Conservation (phyloP, 2,888 invertebrate genomes). For the Dermolepida albohirtum region DNA sequence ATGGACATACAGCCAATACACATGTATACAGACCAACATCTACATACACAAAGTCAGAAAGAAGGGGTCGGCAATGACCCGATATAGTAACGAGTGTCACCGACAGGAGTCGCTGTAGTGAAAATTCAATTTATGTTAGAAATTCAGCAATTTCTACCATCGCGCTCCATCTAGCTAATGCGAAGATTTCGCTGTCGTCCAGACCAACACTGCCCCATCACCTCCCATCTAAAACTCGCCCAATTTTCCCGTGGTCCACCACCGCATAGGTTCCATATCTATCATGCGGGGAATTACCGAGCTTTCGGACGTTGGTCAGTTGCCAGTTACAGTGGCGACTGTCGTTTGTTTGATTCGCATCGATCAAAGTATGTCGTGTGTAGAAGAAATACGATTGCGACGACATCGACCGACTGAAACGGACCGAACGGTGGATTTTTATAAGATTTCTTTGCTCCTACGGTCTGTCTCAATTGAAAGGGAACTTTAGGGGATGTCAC, state of each 20-base stretch:
- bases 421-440: no score
- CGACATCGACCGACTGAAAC: no score
- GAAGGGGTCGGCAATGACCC: not conserved
- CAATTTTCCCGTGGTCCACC: slow-evolving; percentile 44
- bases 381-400: no score
- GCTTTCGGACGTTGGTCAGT: slow-evolving; percentile 63
- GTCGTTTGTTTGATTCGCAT: slow-evolving; percentile 56
- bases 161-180: slow-evolving; percentile 63
- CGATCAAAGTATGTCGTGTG: slow-evolving; percentile 49
- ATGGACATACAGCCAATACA: no score
- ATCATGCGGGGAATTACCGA: slow-evolving; percentile 63
- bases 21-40: no score
- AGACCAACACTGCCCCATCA: slow-evolving; percentile 7
- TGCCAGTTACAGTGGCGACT: slow-evolving; percentile 62
- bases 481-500: no score
- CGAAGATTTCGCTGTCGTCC: slow-evolving; percentile 53
- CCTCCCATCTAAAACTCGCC: not conserved
- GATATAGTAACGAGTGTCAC: slow-evolving; percentile 40
- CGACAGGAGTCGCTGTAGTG: slow-evolving; percentile 59
- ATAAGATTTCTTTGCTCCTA: no score
- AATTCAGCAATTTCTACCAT: slow-evolving; percentile 62
- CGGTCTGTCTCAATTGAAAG: no score
- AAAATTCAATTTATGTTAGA: slow-evolving; percentile 65
- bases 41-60: no score
- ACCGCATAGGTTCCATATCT: slow-evolving; percentile 54